phyloP scores from a whole-genome alignment of 2,888 invertebrate species.

The Scaptomyza parva region DNA sequence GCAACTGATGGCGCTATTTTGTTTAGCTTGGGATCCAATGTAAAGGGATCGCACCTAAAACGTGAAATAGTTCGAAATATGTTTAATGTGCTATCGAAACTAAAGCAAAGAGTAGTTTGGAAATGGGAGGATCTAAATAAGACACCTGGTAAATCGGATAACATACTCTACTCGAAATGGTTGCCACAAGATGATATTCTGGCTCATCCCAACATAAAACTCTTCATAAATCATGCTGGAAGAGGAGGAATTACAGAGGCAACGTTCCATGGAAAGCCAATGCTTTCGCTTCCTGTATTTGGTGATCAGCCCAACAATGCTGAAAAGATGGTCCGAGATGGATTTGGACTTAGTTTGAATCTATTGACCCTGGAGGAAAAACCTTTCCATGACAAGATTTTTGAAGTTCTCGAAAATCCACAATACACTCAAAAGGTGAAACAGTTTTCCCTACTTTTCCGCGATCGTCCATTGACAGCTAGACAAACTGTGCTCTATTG shows the following conservation, averaged over 20 bases:
- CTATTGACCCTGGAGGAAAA: constrained; percentile 57
- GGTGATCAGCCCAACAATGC: constrained; percentile 81
- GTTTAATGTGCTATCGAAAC: constrained; percentile 86
- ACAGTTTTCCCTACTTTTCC: constrained; percentile 85
- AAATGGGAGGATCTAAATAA: constrained; percentile 88
- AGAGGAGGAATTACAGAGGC: constrained; percentile 88
- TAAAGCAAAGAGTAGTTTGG: constrained; percentile 89
- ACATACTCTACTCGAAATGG: constrained; percentile 87
- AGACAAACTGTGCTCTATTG: constrained; percentile 86
- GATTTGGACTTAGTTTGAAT: constrained; percentile 71
- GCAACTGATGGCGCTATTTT: constrained; percentile 84
- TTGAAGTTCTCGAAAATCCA: constrained; percentile 64
- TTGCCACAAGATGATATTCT: constrained; percentile 89
- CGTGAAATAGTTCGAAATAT: constrained; percentile 86
- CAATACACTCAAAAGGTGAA: constrained; percentile 77
- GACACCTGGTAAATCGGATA: constrained; percentile 83
- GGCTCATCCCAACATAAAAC: constrained; percentile 86
- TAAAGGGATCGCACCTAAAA: constrained; percentile 84
- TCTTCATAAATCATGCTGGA: constrained; percentile 89
- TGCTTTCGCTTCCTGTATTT: constrained; percentile 81
- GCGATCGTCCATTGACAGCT: constrained; percentile 86
- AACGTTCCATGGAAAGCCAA: constrained; percentile 87
- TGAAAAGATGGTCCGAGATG: constrained; percentile 57
- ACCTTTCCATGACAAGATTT: constrained; percentile 39
- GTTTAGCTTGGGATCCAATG: constrained; percentile 85